phyloP scores from a whole-genome alignment of 2,797 vertebrate genomes.

The Columba guinea region DNA sequence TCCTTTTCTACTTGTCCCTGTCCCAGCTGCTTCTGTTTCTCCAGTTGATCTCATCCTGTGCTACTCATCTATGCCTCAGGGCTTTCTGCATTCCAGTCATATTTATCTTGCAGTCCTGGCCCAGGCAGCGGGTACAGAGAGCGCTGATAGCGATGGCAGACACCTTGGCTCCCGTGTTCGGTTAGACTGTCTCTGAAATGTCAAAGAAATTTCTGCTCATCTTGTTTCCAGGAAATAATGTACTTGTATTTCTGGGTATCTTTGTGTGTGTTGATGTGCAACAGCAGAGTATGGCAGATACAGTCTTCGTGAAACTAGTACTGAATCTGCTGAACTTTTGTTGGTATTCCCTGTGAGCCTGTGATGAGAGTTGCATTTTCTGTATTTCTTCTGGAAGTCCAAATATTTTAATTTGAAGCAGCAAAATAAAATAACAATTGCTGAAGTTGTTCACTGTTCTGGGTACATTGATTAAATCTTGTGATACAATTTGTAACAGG shows the following conservation, averaged over 20 bases:
- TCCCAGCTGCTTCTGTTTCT: background rate
- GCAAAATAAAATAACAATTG: background rate
- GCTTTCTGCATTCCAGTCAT: background rate
- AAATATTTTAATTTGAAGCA: background rate
- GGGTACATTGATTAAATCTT: background rate
- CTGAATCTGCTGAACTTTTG: background rate
- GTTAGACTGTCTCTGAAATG: background rate
- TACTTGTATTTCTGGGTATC: background rate
- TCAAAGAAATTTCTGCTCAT: background rate
- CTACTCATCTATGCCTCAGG: rapidly evolving
- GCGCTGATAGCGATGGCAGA: background rate
- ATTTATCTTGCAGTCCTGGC: background rate
- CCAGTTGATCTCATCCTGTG: background rate
- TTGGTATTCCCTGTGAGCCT: background rate
- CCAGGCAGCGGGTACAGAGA: background rate
- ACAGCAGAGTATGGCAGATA: background rate
- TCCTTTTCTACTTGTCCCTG: background rate
- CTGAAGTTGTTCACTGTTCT: background rate
- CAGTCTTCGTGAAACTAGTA: background rate
- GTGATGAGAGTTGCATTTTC: background rate
- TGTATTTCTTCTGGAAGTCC: background rate
- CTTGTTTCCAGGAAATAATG: background rate
- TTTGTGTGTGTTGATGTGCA: background rate
- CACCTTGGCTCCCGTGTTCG: background rate
- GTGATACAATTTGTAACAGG: background rate